phyloP scores from a whole-genome alignment of 2,797 vertebrate genomes.

The Psittacula derbiana region DNA sequence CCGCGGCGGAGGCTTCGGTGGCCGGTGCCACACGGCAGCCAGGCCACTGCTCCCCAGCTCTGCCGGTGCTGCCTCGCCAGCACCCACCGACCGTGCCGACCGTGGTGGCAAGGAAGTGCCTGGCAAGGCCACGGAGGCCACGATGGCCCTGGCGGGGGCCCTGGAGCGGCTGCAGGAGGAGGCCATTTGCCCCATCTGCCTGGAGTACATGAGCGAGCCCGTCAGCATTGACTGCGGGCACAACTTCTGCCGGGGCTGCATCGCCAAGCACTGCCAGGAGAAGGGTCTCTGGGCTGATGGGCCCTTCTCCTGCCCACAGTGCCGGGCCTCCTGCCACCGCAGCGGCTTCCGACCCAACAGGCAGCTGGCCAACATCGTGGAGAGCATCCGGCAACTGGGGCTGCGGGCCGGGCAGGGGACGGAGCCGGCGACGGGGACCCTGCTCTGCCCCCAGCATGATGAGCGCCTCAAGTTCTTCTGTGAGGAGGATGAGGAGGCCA shows the following conservation, averaged over 20 bases:
- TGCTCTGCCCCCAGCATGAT: constrained; percentile 35
- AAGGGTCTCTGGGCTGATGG: constrained; percentile 21
- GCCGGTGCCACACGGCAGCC: accelerated
- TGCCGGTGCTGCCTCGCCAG: not conserved
- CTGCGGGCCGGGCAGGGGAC: not conserved
- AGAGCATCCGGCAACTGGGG: constrained; percentile 66
- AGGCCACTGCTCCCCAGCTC: not conserved
- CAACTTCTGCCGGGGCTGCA: constrained; percentile 60
- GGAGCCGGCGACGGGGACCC: not conserved
- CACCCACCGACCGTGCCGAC: not conserved
- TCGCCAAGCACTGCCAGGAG: constrained; percentile 47
- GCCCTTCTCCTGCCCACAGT: constrained; percentile 85
- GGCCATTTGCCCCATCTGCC: constrained; percentile 56
- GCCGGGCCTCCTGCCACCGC: constrained; percentile 86
- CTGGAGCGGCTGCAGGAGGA: constrained; percentile 61
- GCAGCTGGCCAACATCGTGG: constrained; percentile 76
- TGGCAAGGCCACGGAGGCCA: accelerated
- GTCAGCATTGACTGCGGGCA: constrained; percentile 62
- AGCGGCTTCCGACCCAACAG: constrained; percentile 84
- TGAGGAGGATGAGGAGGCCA: constrained; percentile 67
- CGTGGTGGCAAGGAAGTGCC: accelerated
- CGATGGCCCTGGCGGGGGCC: constrained; percentile 23
- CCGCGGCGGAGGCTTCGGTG: not conserved
- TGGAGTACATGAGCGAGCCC: constrained; percentile 57
- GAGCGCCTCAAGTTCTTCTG: constrained; percentile 75